Evolutionary conservation across 2,888 invertebrate genomes (phyloP).

Genomic region (Cryptus armator): DNA sequence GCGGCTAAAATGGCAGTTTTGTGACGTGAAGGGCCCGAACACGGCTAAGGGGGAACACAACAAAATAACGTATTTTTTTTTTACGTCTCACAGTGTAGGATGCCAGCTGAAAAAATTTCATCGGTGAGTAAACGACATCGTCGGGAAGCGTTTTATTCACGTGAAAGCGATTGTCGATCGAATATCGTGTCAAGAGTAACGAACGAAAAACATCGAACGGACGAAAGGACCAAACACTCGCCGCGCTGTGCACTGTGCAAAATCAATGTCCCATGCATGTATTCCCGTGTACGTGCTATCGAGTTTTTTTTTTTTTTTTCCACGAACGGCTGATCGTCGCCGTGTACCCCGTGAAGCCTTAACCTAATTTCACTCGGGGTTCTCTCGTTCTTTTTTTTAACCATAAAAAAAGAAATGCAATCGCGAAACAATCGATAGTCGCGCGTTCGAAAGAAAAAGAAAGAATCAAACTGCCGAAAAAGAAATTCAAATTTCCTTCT

Average conservation of each 20-base stretch:
- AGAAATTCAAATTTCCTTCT: too few species aligned
- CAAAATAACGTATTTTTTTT: conserved; percentile 57
- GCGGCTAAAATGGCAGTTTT: conserved; percentile 76
- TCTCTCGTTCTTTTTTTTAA: background rate
- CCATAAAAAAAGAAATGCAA: background rate
- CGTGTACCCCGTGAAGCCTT: conserved; percentile 59
- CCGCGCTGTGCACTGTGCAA: conserved; percentile 28
- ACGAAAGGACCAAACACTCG: conserved; percentile 52
- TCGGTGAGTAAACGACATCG: conserved; percentile 69
- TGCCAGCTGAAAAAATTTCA: conserved; percentile 70
- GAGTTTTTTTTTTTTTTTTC: conserved; percentile 24
- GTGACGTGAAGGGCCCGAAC: conserved; percentile 72
- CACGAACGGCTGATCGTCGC: conserved; percentile 5
- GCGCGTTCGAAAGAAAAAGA: too few species aligned
- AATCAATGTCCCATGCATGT: conserved; percentile 61
- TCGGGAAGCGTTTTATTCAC: background rate
- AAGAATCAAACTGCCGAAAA: too few species aligned
- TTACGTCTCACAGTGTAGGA: conserved; percentile 63
- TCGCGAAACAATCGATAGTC: background rate
- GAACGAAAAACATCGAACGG: conserved; percentile 43
- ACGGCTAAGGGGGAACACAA: conserved; percentile 63
- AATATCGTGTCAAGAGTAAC: conserved; percentile 50
- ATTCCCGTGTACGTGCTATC: conserved; percentile 5
- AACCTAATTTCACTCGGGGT: conserved; percentile 72
- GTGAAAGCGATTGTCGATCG: conserved; percentile 40